Evolutionary conservation across 2,888 invertebrate genomes (phyloP), one percentile per base, ranked within the genome.

Genomic region (Tiphia femorata): DNA sequence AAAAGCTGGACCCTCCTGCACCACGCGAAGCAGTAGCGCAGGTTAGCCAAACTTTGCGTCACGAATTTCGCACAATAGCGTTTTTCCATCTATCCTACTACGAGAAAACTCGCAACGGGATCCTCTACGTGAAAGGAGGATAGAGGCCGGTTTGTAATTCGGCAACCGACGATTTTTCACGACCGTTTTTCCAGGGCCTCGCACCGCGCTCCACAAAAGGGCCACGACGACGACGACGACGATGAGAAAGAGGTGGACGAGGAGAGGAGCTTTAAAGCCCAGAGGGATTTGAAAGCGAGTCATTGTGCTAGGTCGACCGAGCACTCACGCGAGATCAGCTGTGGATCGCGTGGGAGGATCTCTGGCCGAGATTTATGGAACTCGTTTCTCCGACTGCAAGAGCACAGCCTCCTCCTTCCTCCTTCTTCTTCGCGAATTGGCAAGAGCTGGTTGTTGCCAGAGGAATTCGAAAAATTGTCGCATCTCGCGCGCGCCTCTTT

Each of bases 281-380:
- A 7, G 37, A 14, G 48, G 12, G 49, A 17, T 61, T 46, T 29
- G 46, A 49, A 54, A 19, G 41, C 48, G 16, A 30, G 40, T 46
- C 61, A 58, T 57, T 64, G 64, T 64, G 41, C 47, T 21, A 40
- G 40, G 42, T 25, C 16, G 23, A 42, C 42, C 23, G 19, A 20
- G 21, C 29, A 33, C 10, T 20, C n/a, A 33, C 23, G 3, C 14
- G 40, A 47, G 46, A 65, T 63, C 65, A 68, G 62, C 67, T 67
- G 65, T 23, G 50, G 37, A 16, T n/a, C 17, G 47, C 63, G 51
- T 61, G 60, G 42, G 54, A 58, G 58, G 44, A 49, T 58, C 46
- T 33, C n/a, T 25, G 51, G 55, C 47, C 47, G 43, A 59, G 60
- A 61, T 66, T 55, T 65, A 62, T 62, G 33, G 47, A 52, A 52